These are phyloP conservation scores for Nasonia vitripennis DNA, from an alignment of 1,140 invertebrate species.

Conservation along the genomic window DNA sequence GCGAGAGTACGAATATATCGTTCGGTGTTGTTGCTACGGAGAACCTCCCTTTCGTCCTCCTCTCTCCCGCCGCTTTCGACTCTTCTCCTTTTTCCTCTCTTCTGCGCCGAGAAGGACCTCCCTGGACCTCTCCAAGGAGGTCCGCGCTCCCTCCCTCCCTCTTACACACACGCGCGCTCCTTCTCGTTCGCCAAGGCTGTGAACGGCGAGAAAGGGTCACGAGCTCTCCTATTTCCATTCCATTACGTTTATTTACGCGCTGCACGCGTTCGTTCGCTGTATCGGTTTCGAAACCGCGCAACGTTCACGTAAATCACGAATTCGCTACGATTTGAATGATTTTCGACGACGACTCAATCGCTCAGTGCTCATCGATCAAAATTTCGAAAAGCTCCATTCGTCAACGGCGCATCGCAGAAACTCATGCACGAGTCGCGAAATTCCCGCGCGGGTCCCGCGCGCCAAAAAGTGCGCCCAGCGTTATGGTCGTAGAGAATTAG, in stretches of 20 bases:
- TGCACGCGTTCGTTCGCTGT: not conserved
- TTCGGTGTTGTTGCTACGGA: slow-evolving; percentile 63
- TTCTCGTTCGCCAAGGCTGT: slow-evolving; percentile 17
- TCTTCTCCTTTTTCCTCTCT: slow-evolving; percentile 45
- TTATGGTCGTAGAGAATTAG: not conserved
- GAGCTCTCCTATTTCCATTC: slow-evolving; percentile 42
- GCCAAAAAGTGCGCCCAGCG: slow-evolving; percentile 41
- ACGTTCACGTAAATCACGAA: too few species aligned
- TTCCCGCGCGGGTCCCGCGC: too few species aligned
- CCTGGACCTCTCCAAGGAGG: slow-evolving; percentile 67
- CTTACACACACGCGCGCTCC: slow-evolving; percentile 32
- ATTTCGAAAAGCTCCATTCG: not conserved
- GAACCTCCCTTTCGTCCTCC: slow-evolving; percentile 58
- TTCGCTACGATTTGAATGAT: too few species aligned
- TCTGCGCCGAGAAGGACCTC: slow-evolving; percentile 64
- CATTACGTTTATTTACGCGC: slow-evolving; percentile 18
- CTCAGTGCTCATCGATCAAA: not conserved
- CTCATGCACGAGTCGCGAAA: not conserved
- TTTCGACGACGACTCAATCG: too few species aligned
- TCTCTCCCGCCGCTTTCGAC: slow-evolving; percentile 45
- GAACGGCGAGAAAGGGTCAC: slow-evolving; percentile 42
- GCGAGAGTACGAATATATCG: slow-evolving; percentile 52
- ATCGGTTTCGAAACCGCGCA: too few species aligned
- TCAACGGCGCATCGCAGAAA: not conserved
- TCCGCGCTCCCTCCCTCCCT: slow-evolving; percentile 58